phyloP scores from a whole-genome alignment of 2,888 invertebrate genomes.

The Microplitis deprimator region DNA sequence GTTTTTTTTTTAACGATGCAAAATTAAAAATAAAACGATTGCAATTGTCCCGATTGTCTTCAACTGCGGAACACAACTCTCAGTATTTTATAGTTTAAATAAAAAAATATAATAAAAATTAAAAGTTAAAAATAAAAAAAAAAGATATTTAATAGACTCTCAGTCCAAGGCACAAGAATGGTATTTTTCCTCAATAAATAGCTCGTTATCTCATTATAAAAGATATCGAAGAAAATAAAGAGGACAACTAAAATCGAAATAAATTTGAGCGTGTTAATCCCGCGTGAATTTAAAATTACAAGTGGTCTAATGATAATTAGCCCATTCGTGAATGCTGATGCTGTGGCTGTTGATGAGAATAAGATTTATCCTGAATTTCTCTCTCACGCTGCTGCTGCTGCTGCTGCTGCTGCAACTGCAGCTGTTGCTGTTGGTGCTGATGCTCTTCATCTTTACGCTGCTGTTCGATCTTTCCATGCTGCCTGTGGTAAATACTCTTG shows the following conservation, averaged over 20 bases:
- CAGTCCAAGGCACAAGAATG: constrained; percentile 34
- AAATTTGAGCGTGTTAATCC: not conserved
- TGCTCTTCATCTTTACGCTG: constrained; percentile 78
- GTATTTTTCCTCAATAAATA: constrained; percentile 8
- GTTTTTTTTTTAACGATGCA: constrained; percentile 18
- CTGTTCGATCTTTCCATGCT: constrained; percentile 76
- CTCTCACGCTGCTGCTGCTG: constrained; percentile 57
- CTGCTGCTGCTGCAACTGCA: constrained; percentile 60
- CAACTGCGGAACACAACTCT: not conserved
- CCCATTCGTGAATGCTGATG: constrained; percentile 58
- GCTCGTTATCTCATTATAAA: not conserved
- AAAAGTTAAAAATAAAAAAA: constrained; percentile 9
- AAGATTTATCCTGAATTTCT: constrained; percentile 53
- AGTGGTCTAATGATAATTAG: constrained; percentile 47
- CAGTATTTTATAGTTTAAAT: not conserved
- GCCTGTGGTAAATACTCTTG: constrained; percentile 92
- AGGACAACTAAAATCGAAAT: not conserved
- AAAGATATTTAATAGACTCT: constrained; percentile 14
- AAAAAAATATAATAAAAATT: not conserved
- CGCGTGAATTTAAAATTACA: not conserved
- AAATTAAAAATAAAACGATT: constrained; percentile 19
- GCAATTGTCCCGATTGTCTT: constrained; percentile 27
- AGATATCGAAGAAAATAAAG: not conserved
- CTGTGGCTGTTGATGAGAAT: constrained; percentile 50
- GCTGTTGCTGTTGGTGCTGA: constrained; percentile 53